A percentile compares a stretch with the other conserved stretches of the same genome.
Conservation (phyloP, 2,888 invertebrate genomes). For the Parnassius glacialis region DNA sequence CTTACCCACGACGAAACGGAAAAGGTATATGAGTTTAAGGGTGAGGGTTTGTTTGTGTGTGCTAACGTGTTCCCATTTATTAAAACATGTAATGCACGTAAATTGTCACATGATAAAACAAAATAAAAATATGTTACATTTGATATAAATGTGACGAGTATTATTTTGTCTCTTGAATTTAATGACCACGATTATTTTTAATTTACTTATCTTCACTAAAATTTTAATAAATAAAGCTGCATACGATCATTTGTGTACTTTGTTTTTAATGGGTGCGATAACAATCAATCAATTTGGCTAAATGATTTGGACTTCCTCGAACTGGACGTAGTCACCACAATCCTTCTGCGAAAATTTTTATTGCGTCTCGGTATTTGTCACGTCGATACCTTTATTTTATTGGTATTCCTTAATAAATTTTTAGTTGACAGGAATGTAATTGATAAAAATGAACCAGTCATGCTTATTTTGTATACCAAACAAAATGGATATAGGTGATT, state of each 20-base stretch:
- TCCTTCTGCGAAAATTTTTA: conserved; percentile 4
- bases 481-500: no score
- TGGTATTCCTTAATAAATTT: neutral
- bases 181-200: conserved; percentile 9
- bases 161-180: neutral
- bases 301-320: conserved; percentile 13
- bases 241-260: neutral
- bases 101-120: no score
- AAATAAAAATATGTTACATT: no score
- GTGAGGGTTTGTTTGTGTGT: neutral
- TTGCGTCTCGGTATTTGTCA: conserved; percentile 10
- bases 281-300: conserved; percentile 18
- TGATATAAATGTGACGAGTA: no score
- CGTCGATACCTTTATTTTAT: neutral
- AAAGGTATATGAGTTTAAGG: neutral
- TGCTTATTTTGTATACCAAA: no score
- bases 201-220: conserved; percentile 9
- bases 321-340: conserved; percentile 2
- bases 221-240: conserved; percentile 10
- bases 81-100: neutral
- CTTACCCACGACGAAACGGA: neutral
- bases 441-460: neutral
- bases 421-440: neutral
- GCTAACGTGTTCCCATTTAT: neutral
- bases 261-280: conserved; percentile 1